A percentile compares a stretch with the other conserved stretches of the same genome.
phyloP scores from a whole-genome alignment of 2,888 invertebrate species.

The Cerastis leucographa region DNA sequence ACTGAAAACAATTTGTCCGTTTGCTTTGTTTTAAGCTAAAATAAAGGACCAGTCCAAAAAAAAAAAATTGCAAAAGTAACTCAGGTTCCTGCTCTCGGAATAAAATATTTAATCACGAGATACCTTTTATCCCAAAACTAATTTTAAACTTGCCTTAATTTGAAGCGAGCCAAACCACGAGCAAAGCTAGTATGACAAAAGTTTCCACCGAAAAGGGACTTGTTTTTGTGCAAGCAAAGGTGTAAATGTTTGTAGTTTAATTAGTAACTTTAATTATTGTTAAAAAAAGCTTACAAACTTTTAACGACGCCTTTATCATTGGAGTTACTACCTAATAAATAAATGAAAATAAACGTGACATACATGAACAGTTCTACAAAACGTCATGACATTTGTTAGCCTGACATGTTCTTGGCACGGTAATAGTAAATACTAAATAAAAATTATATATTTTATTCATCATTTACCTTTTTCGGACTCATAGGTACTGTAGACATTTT shows the following conservation, averaged over 20 bases:
- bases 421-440: not conserved
- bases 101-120: not conserved
- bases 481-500: slow-evolving; percentile 6
- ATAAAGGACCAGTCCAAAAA: not conserved
- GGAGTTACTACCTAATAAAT: not conserved
- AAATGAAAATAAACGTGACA: slow-evolving; percentile 12
- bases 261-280: not conserved
- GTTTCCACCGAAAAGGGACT: not conserved
- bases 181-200: not conserved
- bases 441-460: slow-evolving; percentile 18
- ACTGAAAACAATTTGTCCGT: not conserved
- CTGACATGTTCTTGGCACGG: not conserved
- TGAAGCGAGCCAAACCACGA: not conserved
- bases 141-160: not conserved
- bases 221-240: not conserved
- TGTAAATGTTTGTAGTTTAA: slow-evolving; percentile 24
- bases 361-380: not conserved
- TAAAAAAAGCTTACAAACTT: not conserved
- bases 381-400: slow-evolving; percentile 37
- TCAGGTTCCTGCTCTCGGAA: not conserved
- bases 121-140: not conserved
- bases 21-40: not conserved
- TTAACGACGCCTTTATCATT: slow-evolving; percentile 8
- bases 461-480: not conserved
- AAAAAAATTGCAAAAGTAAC: not conserved